Conservation (phyloP, 2,113 vertebrate species). For the Mungos mungo region DNA sequence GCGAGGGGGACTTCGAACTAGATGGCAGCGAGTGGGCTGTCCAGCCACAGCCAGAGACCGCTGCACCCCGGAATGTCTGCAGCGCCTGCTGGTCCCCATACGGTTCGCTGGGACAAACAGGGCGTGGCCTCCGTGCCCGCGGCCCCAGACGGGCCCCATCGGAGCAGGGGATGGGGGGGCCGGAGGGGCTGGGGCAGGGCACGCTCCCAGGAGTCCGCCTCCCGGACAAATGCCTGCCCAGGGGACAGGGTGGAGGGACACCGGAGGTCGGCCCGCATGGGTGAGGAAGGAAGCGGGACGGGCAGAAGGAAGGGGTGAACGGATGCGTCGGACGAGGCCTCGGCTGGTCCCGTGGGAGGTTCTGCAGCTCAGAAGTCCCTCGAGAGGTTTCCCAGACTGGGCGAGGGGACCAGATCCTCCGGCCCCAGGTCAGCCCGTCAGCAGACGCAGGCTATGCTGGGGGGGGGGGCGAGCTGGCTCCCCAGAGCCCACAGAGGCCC, state of each 20-base stretch:
- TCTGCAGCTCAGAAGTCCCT: background rate
- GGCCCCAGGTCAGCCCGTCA: background rate
- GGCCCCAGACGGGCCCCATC: background rate
- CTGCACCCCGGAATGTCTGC: background rate
- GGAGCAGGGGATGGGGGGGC: too few relatives aligned
- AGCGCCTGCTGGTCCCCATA: background rate
- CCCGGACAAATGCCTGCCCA: background rate
- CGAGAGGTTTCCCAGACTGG: background rate
- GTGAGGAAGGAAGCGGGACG: background rate
- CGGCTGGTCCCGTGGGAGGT: background rate
- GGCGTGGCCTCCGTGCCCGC: fast-evolving
- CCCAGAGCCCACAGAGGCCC: too few relatives aligned
- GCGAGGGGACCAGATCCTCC: background rate
- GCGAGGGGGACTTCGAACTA: background rate
- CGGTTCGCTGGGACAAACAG: background rate
- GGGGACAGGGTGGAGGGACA: too few relatives aligned
- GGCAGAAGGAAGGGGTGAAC: background rate
- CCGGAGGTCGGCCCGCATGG: background rate
- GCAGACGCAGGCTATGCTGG: background rate
- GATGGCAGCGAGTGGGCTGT: background rate
- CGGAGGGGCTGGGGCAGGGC: background rate
- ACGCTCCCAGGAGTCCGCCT: background rate
- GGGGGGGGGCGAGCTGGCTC: background rate
- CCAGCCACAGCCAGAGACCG: background rate
- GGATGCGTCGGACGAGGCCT: background rate